phyloP scores from a whole-genome alignment of 2,888 invertebrate genomes.

The Phasia obesa region DNA sequence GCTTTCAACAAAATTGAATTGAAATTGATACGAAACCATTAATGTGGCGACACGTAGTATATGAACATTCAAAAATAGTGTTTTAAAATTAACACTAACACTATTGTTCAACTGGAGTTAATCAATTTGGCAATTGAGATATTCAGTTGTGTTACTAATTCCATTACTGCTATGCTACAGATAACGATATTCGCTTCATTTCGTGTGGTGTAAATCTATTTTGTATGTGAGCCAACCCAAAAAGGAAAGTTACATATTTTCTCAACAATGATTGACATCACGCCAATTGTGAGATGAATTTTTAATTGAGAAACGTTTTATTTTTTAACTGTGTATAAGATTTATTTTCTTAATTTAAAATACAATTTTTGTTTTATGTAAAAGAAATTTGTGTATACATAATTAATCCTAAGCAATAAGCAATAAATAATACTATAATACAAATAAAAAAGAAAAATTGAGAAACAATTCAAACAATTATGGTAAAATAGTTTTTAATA shows the following conservation, averaged over 20 bases:
- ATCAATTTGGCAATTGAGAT: too few species aligned
- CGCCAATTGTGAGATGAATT: slow-evolving; percentile 67
- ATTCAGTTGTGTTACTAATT: too few species aligned
- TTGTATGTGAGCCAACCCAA: slow-evolving; percentile 38
- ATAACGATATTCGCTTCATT: too few species aligned
- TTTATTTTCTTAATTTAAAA: slow-evolving; percentile 56
- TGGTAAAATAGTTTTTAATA: background rate
- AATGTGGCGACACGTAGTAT: too few species aligned
- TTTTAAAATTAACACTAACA: too few species aligned
- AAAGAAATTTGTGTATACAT: slow-evolving; percentile 39
- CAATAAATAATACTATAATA: background rate
- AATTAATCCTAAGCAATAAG: slow-evolving; percentile 16
- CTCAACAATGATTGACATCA: slow-evolving; percentile 50
- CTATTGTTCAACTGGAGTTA: too few species aligned
- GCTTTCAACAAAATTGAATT: too few species aligned
- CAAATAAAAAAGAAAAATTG: background rate
- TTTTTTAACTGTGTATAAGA: slow-evolving; percentile 24
- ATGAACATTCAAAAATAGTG: too few species aligned
- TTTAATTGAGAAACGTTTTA: slow-evolving; percentile 47
- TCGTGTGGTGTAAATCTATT: too few species aligned
- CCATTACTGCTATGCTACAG: too few species aligned
- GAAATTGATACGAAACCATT: too few species aligned
- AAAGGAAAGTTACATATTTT: slow-evolving; percentile 62
- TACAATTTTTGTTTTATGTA: slow-evolving; percentile 18
- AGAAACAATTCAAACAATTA: background rate